phyloP scores from a whole-genome alignment of 2,888 invertebrate species.

The Drosophila monieri region DNA sequence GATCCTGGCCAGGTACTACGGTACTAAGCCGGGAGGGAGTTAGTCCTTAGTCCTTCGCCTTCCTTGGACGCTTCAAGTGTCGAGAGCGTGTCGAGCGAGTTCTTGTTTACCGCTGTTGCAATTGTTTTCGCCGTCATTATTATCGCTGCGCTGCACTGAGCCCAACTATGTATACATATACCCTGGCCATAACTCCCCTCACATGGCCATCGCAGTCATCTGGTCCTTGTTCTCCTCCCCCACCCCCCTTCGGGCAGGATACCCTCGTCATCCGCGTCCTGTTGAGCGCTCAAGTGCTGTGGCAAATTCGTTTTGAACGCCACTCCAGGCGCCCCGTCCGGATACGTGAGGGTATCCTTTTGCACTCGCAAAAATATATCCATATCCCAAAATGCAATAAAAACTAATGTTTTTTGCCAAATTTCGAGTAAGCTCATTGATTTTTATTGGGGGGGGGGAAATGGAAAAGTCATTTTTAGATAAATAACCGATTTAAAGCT shows the following conservation, averaged over 20 bases:
- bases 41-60: conserved; percentile 18
- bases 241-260: conserved; percentile 5
- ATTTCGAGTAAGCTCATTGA: not conserved
- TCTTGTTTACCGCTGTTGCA: conserved; percentile 79
- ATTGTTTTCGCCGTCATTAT: conserved; percentile 76
- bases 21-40: conserved; percentile 4
- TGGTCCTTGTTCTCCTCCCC: conserved; percentile 35
- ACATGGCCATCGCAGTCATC: conserved; percentile 33
- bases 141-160: conserved; percentile 59
- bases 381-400: not conserved
- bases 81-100: conserved; percentile 78
- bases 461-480: conserved; percentile 1
- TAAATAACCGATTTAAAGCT: conserved; percentile 1
- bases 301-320: conserved; percentile 79
- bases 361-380: conserved; percentile 16
- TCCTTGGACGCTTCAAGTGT: conserved; percentile 56
- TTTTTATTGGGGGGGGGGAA: not conserved
- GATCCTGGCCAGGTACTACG: conserved; percentile 17
- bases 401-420: not conserved
- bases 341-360: conserved; percentile 40
- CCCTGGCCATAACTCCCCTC: conserved; percentile 47
- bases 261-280: conserved; percentile 34
- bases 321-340: conserved; percentile 65
- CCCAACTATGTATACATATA: conserved; percentile 35
- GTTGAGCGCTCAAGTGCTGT: conserved; percentile 80